These are phyloP conservation scores for Semnornis frantzii DNA, from an alignment of 2,113 vertebrate species.

Conservation along the genomic window DNA sequence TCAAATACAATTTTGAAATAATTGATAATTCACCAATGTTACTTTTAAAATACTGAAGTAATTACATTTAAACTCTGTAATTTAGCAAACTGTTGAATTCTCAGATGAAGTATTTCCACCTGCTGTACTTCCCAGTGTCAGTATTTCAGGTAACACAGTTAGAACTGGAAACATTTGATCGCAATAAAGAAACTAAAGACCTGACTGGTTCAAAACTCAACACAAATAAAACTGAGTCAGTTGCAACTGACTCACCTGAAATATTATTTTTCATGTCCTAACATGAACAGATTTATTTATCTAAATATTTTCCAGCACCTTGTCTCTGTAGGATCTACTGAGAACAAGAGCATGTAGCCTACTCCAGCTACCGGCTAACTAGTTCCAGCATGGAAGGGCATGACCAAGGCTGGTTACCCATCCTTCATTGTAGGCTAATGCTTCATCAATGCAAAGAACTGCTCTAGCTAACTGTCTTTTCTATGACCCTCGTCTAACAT, in stretches of 20 bases:
- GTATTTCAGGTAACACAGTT: background rate
- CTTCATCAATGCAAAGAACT: background rate
- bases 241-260: background rate
- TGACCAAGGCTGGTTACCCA: background rate
- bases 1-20: background rate
- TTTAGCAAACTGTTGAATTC: background rate
- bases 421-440: background rate
- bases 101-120: background rate
- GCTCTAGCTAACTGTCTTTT: background rate
- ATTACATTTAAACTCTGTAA: background rate
- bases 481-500: background rate
- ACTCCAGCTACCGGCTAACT: background rate
- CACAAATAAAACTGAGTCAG: background rate
- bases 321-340: background rate
- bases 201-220: background rate
- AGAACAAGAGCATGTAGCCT: fast-evolving
- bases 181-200: background rate
- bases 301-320: background rate
- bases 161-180: background rate
- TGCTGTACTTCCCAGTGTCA: background rate
- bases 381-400: background rate
- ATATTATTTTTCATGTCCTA: background rate
- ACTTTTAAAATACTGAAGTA: background rate
- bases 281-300: background rate
- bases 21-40: background rate